These are phyloP conservation scores for Ifrita kowaldi DNA, from an alignment of 2,113 vertebrate species.

Conservation along the genomic window DNA sequence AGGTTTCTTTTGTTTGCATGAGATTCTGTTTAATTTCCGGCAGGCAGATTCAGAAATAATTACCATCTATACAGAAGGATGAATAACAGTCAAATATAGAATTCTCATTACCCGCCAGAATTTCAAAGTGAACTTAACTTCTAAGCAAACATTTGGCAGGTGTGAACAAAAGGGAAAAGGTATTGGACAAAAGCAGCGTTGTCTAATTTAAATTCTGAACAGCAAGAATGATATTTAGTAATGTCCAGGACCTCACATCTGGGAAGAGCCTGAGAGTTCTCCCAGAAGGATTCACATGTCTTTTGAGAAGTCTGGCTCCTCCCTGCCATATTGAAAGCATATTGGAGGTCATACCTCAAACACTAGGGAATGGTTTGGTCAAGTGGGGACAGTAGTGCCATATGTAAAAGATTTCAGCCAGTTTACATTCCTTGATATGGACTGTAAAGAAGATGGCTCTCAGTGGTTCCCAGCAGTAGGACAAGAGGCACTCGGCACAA, in stretches of 20 bases:
- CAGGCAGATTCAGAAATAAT: constrained; percentile 44
- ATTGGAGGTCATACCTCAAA: background rate
- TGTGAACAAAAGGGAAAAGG: background rate
- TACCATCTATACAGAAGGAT: background rate
- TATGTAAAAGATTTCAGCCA: background rate
- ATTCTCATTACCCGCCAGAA: background rate
- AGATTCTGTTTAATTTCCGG: constrained; percentile 16
- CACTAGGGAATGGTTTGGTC: background rate
- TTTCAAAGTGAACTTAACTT: background rate
- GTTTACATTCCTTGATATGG: background rate
- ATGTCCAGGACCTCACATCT: background rate
- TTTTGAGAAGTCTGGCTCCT: background rate
- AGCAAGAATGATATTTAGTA: background rate
- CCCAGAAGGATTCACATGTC: background rate
- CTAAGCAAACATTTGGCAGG: background rate
- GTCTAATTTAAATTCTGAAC: background rate
- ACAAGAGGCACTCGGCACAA: background rate
- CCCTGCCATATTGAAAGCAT: background rate
- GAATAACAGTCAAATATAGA: background rate
- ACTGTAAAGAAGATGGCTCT: background rate
- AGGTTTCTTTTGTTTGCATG: constrained; percentile 25
- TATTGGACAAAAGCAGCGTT: background rate
- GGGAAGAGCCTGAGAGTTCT: background rate
- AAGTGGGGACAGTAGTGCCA: background rate
- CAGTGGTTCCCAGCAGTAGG: background rate